Evolutionary conservation across 2,888 invertebrate species (phyloP).

Genomic region (Hololepta plana): DNA sequence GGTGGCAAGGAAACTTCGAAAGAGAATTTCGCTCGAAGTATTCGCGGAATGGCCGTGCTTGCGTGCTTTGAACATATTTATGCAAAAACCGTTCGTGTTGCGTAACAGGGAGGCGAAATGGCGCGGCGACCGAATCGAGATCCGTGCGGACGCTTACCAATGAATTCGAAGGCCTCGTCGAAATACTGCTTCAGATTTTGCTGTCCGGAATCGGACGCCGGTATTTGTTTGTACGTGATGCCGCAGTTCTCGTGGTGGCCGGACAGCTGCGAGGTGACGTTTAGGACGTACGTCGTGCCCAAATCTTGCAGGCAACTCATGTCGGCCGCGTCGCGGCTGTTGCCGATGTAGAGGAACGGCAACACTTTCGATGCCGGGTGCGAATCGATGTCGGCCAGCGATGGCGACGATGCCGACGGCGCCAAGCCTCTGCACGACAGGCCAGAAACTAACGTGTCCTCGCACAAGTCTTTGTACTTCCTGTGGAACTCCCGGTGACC

Average conservation of each 20-base stretch:
- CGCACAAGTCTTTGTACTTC: conserved; percentile 53
- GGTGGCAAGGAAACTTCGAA: too few relatives aligned
- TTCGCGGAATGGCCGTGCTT: too few relatives aligned
- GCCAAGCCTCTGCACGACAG: conserved; percentile 22
- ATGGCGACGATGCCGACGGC: conserved; percentile 27
- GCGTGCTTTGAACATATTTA: too few relatives aligned
- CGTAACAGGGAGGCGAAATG: conserved; percentile 3
- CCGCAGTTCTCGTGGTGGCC: conserved; percentile 48
- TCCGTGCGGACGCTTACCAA: conserved; percentile 39
- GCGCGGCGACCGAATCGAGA: conserved; percentile 1
- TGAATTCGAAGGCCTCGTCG: conserved; percentile 71
- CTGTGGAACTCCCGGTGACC: conserved; percentile 53
- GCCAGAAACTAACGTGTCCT: conserved; percentile 41
- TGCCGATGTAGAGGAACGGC: conserved; percentile 66
- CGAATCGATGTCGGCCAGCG: conserved; percentile 45
- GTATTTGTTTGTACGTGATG: conserved; percentile 56
- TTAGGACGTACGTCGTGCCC: conserved; percentile 60
- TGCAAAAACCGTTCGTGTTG: conserved; percentile 8
- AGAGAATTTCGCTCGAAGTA: too few relatives aligned
- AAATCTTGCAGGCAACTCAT: conserved; percentile 41
- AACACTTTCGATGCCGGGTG: conserved; percentile 63
- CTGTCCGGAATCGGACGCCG: conserved; percentile 65
- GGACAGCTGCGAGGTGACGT: conserved; percentile 62
- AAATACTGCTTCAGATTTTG: conserved; percentile 80
- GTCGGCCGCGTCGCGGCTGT: conserved; percentile 64